Evolutionary conservation across 2,888 invertebrate genomes (phyloP).

Genomic region (Psylliodes chrysocephalus): DNA sequence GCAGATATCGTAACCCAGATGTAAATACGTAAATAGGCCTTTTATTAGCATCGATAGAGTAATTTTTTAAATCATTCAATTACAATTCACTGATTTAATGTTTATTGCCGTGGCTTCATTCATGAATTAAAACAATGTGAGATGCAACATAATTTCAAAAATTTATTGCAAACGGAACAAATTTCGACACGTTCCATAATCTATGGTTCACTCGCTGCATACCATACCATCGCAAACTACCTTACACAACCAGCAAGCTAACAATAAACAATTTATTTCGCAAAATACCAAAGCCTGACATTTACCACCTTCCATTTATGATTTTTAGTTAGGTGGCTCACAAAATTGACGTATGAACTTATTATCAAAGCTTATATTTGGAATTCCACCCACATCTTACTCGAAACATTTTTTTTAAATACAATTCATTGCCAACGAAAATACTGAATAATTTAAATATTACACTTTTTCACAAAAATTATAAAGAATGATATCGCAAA

Average conservation of each 20-base stretch:
- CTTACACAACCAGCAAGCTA: constrained; percentile 23
- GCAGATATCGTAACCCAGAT: no score
- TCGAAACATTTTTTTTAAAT: no score
- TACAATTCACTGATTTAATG: no score
- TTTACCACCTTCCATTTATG: constrained; percentile 17
- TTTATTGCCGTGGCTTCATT: not conserved
- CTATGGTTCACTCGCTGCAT: not conserved
- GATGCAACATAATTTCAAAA: not conserved
- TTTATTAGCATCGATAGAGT: no score
- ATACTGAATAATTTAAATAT: no score
- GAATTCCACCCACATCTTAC: no score
- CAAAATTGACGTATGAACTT: not conserved
- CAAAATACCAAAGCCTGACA: constrained; percentile 36
- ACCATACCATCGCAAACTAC: constrained; percentile 18
- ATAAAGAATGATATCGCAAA: no score
- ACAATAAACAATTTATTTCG: constrained; percentile 37
- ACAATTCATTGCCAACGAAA: no score
- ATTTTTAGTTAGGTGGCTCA: not conserved
- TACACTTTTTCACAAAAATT: no score
- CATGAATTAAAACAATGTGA: constrained; percentile 1
- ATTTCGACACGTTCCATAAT: constrained; percentile 13
- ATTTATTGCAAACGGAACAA: constrained; percentile 18
- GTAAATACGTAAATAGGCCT: no score
- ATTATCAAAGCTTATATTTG: no score
- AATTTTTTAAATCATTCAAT: no score